Base-by-base conservation (phyloP, 2,888 invertebrate genomes). In the Eudemis profundana region DNA sequence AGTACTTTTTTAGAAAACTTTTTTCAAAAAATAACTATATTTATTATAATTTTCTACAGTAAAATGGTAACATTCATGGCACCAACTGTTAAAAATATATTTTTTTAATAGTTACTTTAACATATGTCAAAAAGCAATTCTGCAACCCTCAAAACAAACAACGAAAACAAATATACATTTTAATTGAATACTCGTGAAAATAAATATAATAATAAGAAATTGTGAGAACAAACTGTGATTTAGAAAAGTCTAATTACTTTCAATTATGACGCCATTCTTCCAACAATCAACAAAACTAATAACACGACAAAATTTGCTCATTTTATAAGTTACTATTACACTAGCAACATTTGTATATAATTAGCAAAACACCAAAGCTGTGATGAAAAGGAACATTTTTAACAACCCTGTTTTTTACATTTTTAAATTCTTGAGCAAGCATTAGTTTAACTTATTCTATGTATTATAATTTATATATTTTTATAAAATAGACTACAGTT, bases 1-100 rank as follows among this genome's bases (percentile, higher is more conserved):
- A 75, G 75, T 77, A 77, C 77, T 69, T 64, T 61, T 67, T 57
- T 56, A 17, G 36, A 66, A 82, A 80, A 78, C 64, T 71, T 74
- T 71, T 74, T 64, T 78, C 72, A 76, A 84, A 81, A 82, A 81
- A 82, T 77, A 77, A 70, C 46, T 64, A 68, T 68, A 68, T 70
- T 73, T 67, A 70, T 44, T 64, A 68, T 68, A 68, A 70, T 73
- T 71, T 69, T 73, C 68, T 81, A 78, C 56, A 78, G 69, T 74
- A 73, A 77, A 86, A 89, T 89, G 90, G 90, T 90, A 90, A 90
- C 90, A 78, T 68, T 72, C 74, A 90, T 90, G 90, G 90, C 90
- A 89, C 89, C 89, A 53, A 88, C 78, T 84, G 44, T 53, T 51
- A 46, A 65, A 19, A 49, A 44, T 59, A 60, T 15, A 50, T 60